Conservation (phyloP, 2,888 invertebrate genomes). For the Serripes groenlandicus region DNA sequence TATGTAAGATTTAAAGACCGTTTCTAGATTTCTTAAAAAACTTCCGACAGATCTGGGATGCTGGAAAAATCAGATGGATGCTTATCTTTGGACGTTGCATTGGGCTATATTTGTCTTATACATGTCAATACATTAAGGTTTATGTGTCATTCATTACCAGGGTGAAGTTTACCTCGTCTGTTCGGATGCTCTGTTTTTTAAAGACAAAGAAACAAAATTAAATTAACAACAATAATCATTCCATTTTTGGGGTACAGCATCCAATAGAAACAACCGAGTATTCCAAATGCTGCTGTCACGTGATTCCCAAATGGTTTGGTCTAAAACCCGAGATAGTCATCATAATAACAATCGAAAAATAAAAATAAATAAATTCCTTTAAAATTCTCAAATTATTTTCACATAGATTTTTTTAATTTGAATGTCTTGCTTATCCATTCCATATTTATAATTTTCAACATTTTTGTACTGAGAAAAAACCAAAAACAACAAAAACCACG, state of each 20-base stretch:
- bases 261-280: conserved; percentile 13
- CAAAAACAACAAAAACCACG: too few relatives aligned
- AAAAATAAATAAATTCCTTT: not conserved
- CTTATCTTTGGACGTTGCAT: too few relatives aligned
- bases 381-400: not conserved
- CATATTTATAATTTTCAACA: too few relatives aligned
- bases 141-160: too few relatives aligned
- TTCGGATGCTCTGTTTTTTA: not conserved
- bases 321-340: not conserved
- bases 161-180: not conserved
- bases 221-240: conserved; percentile 3
- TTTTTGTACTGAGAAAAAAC: too few relatives aligned
- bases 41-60: too few relatives aligned
- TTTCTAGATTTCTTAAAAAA: too few relatives aligned
- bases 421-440: too few relatives aligned
- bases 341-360: not conserved
- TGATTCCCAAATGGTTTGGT: not conserved
- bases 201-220: conserved; percentile 23
- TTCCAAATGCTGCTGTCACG: conserved; percentile 20
- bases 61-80: not conserved
- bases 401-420: too few relatives aligned
- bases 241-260: conserved; percentile 30
- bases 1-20: too few relatives aligned
- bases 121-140: too few relatives aligned
- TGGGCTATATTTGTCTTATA: too few relatives aligned